Percentiles rank a stretch among this genome's conserved stretches.
Evolutionary conservation across 2,113 vertebrate species (phyloP).

Genomic region (Ceyx margarethae): DNA sequence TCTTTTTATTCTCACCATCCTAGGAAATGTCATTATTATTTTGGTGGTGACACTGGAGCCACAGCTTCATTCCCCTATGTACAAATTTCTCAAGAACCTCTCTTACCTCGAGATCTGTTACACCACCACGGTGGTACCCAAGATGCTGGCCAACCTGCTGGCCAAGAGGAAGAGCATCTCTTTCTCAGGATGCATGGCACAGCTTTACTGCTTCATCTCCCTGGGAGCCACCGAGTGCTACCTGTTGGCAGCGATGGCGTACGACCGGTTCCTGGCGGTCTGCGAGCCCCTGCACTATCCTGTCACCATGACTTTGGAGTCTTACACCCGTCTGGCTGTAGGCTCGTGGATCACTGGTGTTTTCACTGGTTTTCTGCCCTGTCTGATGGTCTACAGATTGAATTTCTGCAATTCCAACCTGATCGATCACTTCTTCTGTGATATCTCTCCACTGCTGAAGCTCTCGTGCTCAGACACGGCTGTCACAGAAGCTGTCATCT

Average conservation of each 20-base stretch:
- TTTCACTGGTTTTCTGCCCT: conserved; percentile 10
- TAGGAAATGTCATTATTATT: not conserved
- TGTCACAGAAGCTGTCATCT: not conserved
- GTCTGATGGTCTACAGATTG: not conserved
- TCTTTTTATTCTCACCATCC: not conserved
- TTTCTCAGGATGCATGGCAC: not conserved
- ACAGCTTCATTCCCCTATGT: conserved; percentile 23
- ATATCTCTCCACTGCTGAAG: conserved; percentile 32
- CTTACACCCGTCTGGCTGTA: not conserved
- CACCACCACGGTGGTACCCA: conserved; percentile 14
- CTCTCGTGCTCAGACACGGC: conserved; percentile 20
- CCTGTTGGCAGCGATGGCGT: conserved; percentile 45
- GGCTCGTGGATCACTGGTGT: not conserved
- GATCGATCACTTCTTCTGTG: conserved; percentile 41
- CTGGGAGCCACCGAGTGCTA: conserved; percentile 41
- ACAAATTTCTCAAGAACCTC: conserved; percentile 45
- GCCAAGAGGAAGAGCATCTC: not conserved
- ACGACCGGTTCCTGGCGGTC: not conserved
- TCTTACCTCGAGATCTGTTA: conserved; percentile 40
- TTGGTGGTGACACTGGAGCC: not conserved
- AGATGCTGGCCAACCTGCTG: conserved; percentile 19
- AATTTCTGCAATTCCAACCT: conserved; percentile 10
- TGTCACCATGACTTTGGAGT: not conserved
- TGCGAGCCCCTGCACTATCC: conserved; percentile 9
- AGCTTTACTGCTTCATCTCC: conserved; percentile 44